Conservation (phyloP, 2,113 vertebrate genomes). For the Plestiodon gilberti region DNA sequence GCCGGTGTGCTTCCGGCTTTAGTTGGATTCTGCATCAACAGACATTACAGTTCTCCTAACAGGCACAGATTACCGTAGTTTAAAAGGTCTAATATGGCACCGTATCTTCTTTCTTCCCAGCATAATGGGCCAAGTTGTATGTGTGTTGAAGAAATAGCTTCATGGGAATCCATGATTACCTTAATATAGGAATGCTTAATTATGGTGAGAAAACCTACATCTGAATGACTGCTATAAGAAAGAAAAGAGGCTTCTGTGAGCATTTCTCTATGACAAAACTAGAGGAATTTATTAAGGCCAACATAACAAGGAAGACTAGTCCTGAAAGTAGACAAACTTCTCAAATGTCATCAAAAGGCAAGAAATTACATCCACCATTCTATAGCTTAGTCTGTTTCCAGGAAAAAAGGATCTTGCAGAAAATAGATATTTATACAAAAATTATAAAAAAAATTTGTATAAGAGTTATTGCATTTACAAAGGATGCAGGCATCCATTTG, state of each 20-base stretch:
- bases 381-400: conserved; percentile 69
- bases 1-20: no score
- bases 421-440: conserved; percentile 86
- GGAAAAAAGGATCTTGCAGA: conserved; percentile 78
- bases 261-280: conserved; percentile 31
- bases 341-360: conserved; percentile 66
- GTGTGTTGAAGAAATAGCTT: not conserved
- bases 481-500: conserved; percentile 74
- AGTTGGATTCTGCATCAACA: not conserved
- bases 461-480: conserved; percentile 79
- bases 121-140: no score
- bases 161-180: not conserved
- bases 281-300: conserved; percentile 65
- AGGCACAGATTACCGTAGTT: not conserved
- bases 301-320: conserved; percentile 68
- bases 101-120: no score
- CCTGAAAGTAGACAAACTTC: conserved; percentile 44
- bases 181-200: not conserved
- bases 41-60: not conserved
- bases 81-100: no score
- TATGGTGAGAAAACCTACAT: not conserved
- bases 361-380: conserved; percentile 58
- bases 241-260: conserved; percentile 8
- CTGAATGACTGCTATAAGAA: not conserved
- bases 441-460: conserved; percentile 81